Base-by-base conservation (phyloP, 1,140 invertebrate species). In the Macrosteles quadrilineatus region DNA sequence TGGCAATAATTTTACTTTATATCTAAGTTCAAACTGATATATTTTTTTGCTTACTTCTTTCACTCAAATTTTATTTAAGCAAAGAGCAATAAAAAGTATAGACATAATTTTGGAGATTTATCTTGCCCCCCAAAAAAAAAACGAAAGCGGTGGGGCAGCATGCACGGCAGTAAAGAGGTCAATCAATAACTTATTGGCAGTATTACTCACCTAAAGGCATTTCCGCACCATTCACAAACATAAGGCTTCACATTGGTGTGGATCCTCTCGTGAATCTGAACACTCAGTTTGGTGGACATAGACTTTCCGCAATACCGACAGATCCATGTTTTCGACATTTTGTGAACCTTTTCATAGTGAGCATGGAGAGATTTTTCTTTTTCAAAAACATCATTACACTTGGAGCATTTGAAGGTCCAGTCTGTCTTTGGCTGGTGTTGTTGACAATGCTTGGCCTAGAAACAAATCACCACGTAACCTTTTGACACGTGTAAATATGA, bases 121-220 rank as follows among this genome's bases (percentile, higher is more conserved):
- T n/a, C n/a, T n/a, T n/a, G n/a, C n/a, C n/a, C n/a, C n/a, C n/a
- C n/a, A n/a, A n/a, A n/a, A n/a, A n/a, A n/a, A n/a, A n/a, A n/a
- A n/a, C n/a, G n/a, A n/a, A n/a, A n/a, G n/a, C n/a, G n/a, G n/a
- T n/a, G n/a, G n/a, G n/a, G n/a, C n/a, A n/a, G n/a, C n/a, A n/a
- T n/a, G n/a, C n/a, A n/a, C n/a, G n/a, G n/a, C n/a, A n/a, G n/a
- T n/a, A n/a, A n/a, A n/a, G n/a, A n/a, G n/a, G n/a, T n/a, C n/a
- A n/a, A n/a, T n/a, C n/a, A n/a, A n/a, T n/a, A n/a, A n/a, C n/a
- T n/a, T n/a, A n/a, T n/a, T n/a, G n/a, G n/a, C n/a, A n/a, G n/a
- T n/a, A n/a, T n/a, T n/a, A 67, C 67, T 29, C 14, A 72, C 71
- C 82, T 80, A 75, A 85, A 76, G 23, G 70, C 69, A 32, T 75